These are phyloP conservation scores for Bombus haemorrhoidalis DNA, from an alignment of 1,140 invertebrate species.

Conservation along the genomic window DNA sequence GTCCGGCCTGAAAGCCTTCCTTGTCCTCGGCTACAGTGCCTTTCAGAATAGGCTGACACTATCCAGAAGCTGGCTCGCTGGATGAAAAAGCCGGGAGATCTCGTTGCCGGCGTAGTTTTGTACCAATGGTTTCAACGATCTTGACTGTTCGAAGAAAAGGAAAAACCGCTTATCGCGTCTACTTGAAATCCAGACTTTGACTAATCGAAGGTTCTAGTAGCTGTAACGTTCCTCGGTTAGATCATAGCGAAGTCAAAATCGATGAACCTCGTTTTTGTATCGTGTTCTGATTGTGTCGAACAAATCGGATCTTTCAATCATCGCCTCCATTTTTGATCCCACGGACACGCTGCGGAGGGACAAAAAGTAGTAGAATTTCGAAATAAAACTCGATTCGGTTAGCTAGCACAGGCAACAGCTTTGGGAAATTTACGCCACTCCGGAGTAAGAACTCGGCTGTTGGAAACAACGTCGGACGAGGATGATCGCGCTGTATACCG, in stretches of 20 bases:
- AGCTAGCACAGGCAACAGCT: background rate
- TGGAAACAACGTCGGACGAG: background rate
- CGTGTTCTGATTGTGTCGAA: no score
- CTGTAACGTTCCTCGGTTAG: no score
- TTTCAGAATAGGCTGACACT: slow-evolving; percentile 29
- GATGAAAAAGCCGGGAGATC: slow-evolving; percentile 1
- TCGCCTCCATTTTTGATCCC: no score
- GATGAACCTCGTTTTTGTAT: background rate
- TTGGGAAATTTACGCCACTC: slow-evolving; percentile 4
- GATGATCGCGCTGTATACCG: background rate
- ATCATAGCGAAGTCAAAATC: no score
- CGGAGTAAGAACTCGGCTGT: background rate
- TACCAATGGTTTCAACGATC: background rate
- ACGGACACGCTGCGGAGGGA: background rate
- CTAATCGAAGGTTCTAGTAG: background rate
- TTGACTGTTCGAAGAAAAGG: background rate
- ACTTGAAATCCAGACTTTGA: no score
- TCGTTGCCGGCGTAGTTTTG: background rate
- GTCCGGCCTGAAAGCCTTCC: slow-evolving; percentile 58
- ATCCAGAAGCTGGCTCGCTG: slow-evolving; percentile 14
- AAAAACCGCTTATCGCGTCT: background rate
- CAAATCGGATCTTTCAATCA: background rate
- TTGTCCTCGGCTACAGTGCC: slow-evolving; percentile 44
- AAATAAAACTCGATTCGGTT: background rate
- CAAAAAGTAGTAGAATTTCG: background rate